Base-by-base conservation (phyloP, 2,113 vertebrate species). In the Geothlypis trichas region DNA sequence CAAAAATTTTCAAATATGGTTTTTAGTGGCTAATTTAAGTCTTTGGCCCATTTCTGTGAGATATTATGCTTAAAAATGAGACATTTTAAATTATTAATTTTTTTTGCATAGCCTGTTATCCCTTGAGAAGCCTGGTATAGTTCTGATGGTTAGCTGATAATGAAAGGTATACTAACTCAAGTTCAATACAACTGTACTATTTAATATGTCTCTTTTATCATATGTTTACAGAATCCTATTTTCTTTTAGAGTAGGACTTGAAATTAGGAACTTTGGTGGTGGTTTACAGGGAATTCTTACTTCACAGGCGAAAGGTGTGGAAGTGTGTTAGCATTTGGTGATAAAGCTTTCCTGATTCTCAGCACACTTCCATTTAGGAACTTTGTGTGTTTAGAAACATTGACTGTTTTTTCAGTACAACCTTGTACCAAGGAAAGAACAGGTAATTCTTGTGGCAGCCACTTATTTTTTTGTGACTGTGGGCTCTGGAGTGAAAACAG, bases 151-250 rank as follows among this genome's bases (percentile, higher is more conserved):
- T 67, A 59, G 27, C 54, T 73, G 41, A 31, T 80, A 57, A n/a
- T 11, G 12, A 81, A 92, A 81, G 41, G 26, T 67, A 66, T 92
- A 77, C 47, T 65, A 44, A 57, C 10, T 80, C 42, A 76, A 15
- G 11, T 63, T 93, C 63, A 46, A 20, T 76, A 41, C 41, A 80
- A 23, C 17, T 46, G 33, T 5, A 4, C 13, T 81, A 23, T 74
- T 77, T 73, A 49, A 33, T 69, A 22, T 71, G 66, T 87, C 59
- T 90, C 3, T 57, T 88, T 63, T 77, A 54, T 76, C 49, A 23
- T 51, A 49, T 30, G 13, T 81, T 92, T 90, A 57, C 35, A 84
- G 76, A 91, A 89, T 61, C 15, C 14, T 72, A 7, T 75, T 94
- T 89, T 51, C 59, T 61, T 87, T 44, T 91, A 75, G 35, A 61